Percentiles rank a stretch among this genome's conserved stretches.
Evolutionary conservation across 2,888 invertebrate genomes (phyloP).

Genomic region (Sceliomorpha sp.): DNA sequence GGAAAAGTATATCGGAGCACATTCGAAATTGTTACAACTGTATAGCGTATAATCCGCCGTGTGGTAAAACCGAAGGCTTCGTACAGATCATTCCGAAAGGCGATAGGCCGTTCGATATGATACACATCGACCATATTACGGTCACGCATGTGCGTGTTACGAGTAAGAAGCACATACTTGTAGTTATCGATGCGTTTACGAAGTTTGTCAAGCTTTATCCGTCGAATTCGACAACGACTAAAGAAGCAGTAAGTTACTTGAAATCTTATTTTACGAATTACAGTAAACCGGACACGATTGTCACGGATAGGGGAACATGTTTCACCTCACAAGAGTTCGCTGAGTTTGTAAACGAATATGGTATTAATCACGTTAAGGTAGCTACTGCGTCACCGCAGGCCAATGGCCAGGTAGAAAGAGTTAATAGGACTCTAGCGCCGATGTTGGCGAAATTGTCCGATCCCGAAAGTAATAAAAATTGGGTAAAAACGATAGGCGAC

Average conservation of each 20-base stretch:
- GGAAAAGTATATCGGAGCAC: too few relatives aligned
- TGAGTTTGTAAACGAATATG: constrained; percentile 49
- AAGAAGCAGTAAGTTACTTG: constrained; percentile 53
- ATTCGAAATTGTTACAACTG: too few relatives aligned
- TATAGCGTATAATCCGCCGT: too few relatives aligned
- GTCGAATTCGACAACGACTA: constrained; percentile 44
- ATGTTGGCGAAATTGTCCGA: too few relatives aligned
- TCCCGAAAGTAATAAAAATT: too few relatives aligned
- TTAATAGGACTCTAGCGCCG: constrained; percentile 38
- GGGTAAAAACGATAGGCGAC: too few relatives aligned
- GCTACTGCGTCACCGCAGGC: constrained; percentile 65
- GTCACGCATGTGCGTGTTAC: too few relatives aligned
- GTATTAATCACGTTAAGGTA: constrained; percentile 59
- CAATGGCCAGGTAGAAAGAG: constrained; percentile 66
- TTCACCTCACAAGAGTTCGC: constrained; percentile 64
- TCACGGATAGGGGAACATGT: constrained; percentile 64
- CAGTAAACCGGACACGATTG: constrained; percentile 52
- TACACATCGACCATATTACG: constrained; percentile 58
- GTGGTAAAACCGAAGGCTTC: too few relatives aligned
- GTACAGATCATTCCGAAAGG: too few relatives aligned
- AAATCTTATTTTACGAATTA: constrained; percentile 55
- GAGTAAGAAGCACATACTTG: constrained; percentile 60
- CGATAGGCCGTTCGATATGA: constrained; percentile 45
- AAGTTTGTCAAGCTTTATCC: constrained; percentile 63
- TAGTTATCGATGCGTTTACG: constrained; percentile 62